phyloP scores from a whole-genome alignment of 1,140 invertebrate species.

The Saccostrea cuccullata region DNA sequence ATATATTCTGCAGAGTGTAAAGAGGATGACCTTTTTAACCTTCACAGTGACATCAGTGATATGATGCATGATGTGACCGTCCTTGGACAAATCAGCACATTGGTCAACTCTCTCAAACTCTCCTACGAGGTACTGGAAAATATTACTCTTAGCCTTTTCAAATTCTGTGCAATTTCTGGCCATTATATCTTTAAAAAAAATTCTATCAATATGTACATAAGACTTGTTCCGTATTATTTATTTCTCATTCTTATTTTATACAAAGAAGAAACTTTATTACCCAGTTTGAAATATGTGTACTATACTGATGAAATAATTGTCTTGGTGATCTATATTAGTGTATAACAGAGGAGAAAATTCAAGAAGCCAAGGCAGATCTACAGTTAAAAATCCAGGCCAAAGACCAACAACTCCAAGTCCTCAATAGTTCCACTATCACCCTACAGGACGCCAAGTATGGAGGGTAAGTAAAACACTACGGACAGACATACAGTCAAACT shows the following conservation, averaged over 20 bases:
- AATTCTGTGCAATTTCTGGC: too few relatives aligned
- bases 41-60: constrained; percentile 83
- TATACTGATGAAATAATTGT: not conserved
- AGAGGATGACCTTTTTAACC: constrained; percentile 77
- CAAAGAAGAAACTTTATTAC: too few relatives aligned
- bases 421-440: constrained; percentile 91
- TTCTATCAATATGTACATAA: too few relatives aligned
- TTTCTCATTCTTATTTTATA: too few relatives aligned
- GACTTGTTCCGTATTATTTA: too few relatives aligned
- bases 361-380: constrained; percentile 83
- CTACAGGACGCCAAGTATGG: constrained; percentile 60
- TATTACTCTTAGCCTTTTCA: not conserved
- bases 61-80: constrained; percentile 96
- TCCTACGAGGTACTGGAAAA: constrained; percentile 81
- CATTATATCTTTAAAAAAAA: too few relatives aligned
- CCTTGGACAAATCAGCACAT: constrained; percentile 84
- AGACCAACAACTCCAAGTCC: constrained; percentile 96
- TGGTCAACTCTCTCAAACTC: constrained; percentile 86
- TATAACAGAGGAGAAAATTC: constrained; percentile 80
- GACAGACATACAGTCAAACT: not conserved
- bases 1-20: constrained; percentile 64
- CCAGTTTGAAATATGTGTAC: too few relatives aligned
- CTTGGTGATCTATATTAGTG: constrained; percentile 79
- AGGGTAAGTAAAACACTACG: not conserved
- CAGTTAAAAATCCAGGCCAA: constrained; percentile 90